Evolutionary conservation across 92 coral and sea anemone genomes (phyloP), one percentile per base, ranked within the genome.

Genomic region (Epizoanthus stellaris): DNA sequence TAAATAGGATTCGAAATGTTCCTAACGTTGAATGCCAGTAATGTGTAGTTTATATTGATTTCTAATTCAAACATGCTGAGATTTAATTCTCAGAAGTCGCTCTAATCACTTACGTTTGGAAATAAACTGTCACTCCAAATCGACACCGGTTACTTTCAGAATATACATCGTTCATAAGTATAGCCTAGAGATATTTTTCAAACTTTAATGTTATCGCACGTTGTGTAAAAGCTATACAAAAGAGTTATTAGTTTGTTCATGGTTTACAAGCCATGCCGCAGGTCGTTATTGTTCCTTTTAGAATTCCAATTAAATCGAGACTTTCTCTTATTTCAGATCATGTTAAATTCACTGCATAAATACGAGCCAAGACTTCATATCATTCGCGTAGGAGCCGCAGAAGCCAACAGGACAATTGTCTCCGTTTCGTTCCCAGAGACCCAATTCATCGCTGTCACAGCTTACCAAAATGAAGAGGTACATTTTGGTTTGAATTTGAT

Each of bases 381-480:
- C 17, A 91, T 93, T 7, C 94, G 94, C 47, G 98, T 97, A 0
- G 99, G 99, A 0, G 93, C 95, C 0, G 88, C 95, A 3, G 98
- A 97, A 82, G 92, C 89, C 56, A 95, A 91, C 80, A 87, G 95
- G 9, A 97, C 95, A 0, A 89, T 97, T 65, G 90, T 91, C 4
- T 92, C 98, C 0, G 98, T 93, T 21, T 97, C 98, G 7, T 97
- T 97, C 85, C 93, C 94, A 43, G 99, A 97, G 54, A 97, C 99
- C 17, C 98, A 94, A 70, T 97, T 97, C 67, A 91, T 97, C 15
- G 99, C 99, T 3, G 99, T 97, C 17, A 97, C 99, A 3, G 99
- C 99, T 63, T 97, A 97, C 77, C 99, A 97, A 54, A 97, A 97
- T 85, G 99, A 97, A 85, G 99, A 97, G 99, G 99, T 97, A 63